Conservation (phyloP, 2,888 invertebrate genomes). For the Tribolium freemani region DNA sequence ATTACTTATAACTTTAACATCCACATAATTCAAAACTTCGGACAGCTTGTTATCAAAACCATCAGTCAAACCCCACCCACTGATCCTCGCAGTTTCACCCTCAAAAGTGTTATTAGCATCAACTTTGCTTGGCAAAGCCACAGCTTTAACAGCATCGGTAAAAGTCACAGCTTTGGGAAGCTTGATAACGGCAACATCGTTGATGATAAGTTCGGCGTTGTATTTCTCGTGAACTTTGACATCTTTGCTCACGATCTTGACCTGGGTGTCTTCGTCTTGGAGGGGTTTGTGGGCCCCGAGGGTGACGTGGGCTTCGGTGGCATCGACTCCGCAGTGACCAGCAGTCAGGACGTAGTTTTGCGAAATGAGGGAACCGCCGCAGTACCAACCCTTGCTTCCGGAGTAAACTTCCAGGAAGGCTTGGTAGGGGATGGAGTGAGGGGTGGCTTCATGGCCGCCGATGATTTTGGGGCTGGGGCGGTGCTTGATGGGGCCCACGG, state of each 20-base stretch:
- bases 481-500: background rate
- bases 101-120: slow-evolving; percentile 4
- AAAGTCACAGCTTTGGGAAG: slow-evolving; percentile 50
- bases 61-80: slow-evolving; percentile 48
- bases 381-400: slow-evolving; percentile 28
- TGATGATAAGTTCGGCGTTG: slow-evolving; percentile 42
- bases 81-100: slow-evolving; percentile 41
- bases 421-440: slow-evolving; percentile 48
- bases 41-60: slow-evolving; percentile 34
- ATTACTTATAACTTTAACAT: slow-evolving; percentile 44
- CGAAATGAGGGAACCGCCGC: slow-evolving; percentile 48
- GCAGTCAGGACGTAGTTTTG: slow-evolving; percentile 44
- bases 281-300: slow-evolving; percentile 37
- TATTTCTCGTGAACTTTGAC: slow-evolving; percentile 47
- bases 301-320: slow-evolving; percentile 22
- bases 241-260: slow-evolving; percentile 22
- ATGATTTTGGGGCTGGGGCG: slow-evolving; percentile 37
- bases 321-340: slow-evolving; percentile 45
- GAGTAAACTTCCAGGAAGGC: slow-evolving; percentile 29
- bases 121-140: slow-evolving; percentile 55
- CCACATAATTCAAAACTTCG: slow-evolving; percentile 39
- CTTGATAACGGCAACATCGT: slow-evolving; percentile 59
- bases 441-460: slow-evolving; percentile 44
- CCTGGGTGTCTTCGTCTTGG: slow-evolving; percentile 37
- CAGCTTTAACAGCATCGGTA: slow-evolving; percentile 56